Percentiles rank a stretch among this genome's conserved stretches.
Evolutionary conservation across 2,797 vertebrate genomes (phyloP).

Genomic region (Aplochiton taeniatus): DNA sequence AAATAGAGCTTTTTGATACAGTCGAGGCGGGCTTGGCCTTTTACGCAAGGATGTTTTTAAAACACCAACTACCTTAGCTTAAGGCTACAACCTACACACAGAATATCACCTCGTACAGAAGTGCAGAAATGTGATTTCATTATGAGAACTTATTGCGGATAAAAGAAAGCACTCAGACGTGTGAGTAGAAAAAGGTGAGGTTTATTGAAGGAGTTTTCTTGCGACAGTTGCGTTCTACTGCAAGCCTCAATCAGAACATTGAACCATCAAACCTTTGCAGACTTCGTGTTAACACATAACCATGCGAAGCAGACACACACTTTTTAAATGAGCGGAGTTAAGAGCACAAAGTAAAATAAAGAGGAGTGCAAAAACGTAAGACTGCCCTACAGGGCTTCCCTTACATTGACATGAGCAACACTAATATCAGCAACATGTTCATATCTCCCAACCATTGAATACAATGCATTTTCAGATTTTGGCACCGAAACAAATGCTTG

Average conservation of each 20-base stretch:
- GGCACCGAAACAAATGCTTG: not conserved
- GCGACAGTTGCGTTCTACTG: constrained; percentile 46
- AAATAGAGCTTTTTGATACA: constrained; percentile 52
- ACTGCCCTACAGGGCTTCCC: not conserved
- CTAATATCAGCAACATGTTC: not conserved
- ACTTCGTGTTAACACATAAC: not conserved
- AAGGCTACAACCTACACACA: constrained; percentile 48
- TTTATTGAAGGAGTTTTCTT: constrained; percentile 65
- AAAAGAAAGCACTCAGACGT: constrained; percentile 30
- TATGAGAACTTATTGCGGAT: constrained; percentile 34
- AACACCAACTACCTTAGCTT: constrained; percentile 35
- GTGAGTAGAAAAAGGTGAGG: constrained; percentile 57
- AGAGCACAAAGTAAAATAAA: not conserved
- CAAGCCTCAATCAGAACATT: constrained; percentile 43
- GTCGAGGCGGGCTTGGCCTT: constrained; percentile 46
- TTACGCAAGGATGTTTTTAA: constrained; percentile 44
- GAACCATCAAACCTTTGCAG: constrained; percentile 4
- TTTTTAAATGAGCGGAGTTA: not conserved
- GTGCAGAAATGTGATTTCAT: constrained; percentile 43
- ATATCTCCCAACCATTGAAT: not conserved
- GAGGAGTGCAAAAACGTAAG: not conserved
- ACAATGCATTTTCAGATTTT: not conserved
- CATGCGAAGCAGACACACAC: not conserved
- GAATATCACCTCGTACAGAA: constrained; percentile 28
- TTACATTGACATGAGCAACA: not conserved